Evolutionary conservation across 2,888 invertebrate genomes (phyloP).

Genomic region (Melanchra persicariae): DNA sequence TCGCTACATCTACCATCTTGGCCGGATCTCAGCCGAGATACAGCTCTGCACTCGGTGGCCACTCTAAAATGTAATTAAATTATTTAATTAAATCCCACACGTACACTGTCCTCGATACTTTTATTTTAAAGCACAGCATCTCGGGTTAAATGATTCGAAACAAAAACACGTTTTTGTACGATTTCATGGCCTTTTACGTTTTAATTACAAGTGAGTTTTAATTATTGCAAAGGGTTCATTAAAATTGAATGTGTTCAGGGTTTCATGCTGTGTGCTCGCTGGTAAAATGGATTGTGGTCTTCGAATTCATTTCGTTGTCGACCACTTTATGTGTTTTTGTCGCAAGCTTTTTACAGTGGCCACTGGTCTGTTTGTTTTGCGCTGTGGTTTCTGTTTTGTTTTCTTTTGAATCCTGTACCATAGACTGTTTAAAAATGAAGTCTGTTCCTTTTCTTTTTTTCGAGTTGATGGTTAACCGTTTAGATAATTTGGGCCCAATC

Average conservation of each 20-base stretch:
- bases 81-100: slow-evolving; percentile 74
- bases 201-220: slow-evolving; percentile 34
- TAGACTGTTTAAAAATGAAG: too few relatives aligned
- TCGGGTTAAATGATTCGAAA: slow-evolving; percentile 54
- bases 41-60: slow-evolving; percentile 52
- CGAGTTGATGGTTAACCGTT: too few relatives aligned
- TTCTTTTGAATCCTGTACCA: background rate
- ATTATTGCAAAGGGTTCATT: slow-evolving; percentile 49
- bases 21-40: slow-evolving; percentile 18
- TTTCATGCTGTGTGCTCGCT: slow-evolving; percentile 30
- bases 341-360: background rate
- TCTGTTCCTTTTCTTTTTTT: too few relatives aligned
- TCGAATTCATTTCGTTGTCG: slow-evolving; percentile 16
- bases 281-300: slow-evolving; percentile 45
- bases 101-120: slow-evolving; percentile 37
- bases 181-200: slow-evolving; percentile 34
- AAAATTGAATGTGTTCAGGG: slow-evolving; percentile 28
- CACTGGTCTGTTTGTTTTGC: background rate
- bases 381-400: background rate
- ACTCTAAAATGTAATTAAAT: slow-evolving; percentile 77
- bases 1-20: slow-evolving; percentile 50
- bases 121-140: slow-evolving; percentile 48
- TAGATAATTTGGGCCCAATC: too few relatives aligned
- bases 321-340: slow-evolving; percentile 28
- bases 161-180: slow-evolving; percentile 55